Conservation (phyloP, 2,797 vertebrate genomes). For the Poecilia picta region DNA sequence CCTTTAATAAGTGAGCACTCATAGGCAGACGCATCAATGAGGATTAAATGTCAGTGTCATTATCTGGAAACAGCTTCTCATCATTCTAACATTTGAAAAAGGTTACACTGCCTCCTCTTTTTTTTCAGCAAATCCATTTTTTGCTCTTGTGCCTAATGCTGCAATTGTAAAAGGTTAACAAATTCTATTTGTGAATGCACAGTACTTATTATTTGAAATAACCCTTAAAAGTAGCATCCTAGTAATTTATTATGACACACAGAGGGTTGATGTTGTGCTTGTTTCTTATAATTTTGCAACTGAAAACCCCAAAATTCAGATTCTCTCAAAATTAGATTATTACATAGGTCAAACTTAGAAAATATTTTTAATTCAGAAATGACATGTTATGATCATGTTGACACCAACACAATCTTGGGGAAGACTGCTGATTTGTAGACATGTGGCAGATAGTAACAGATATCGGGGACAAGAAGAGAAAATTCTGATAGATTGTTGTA, state of each 20-base stretch:
- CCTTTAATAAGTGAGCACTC: background rate
- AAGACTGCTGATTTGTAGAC: background rate
- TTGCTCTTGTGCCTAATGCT: background rate
- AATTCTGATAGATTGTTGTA: background rate
- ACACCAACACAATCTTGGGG: background rate
- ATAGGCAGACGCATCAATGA: background rate
- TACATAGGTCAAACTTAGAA: background rate
- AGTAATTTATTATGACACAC: background rate
- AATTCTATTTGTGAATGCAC: background rate
- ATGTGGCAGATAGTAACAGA: background rate
- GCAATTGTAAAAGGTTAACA: background rate
- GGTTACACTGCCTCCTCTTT: background rate
- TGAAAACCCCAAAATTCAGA: background rate
- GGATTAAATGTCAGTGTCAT: background rate
- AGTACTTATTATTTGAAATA: background rate
- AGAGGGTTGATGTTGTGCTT: background rate
- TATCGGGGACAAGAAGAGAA: background rate
- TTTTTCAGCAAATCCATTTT: background rate
- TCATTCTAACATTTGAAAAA: background rate
- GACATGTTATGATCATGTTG: background rate
- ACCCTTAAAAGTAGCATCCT: background rate
- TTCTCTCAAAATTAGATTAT: background rate
- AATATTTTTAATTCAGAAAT: background rate
- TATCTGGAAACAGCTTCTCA: constrained; percentile 4
- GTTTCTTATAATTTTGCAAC: background rate